Percentiles rank a stretch among this genome's conserved stretches.
Conservation (phyloP, 2,888 invertebrate species). For the Tinea pellionella region DNA sequence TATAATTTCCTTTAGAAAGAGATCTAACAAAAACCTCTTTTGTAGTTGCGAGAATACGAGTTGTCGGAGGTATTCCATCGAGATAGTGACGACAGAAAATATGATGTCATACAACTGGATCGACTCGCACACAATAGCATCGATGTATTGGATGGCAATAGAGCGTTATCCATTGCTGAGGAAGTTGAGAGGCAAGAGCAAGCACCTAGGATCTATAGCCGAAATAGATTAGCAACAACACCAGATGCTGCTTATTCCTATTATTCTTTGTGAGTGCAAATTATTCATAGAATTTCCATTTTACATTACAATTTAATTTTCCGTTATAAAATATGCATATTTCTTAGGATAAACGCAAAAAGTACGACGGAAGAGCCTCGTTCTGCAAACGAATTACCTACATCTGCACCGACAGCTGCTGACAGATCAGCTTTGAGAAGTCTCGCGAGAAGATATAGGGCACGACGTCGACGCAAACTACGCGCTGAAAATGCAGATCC, state of each 20-base stretch:
- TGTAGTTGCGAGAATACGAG: slow-evolving; percentile 86
- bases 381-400: slow-evolving; percentile 70
- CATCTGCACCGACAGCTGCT: slow-evolving; percentile 74
- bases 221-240: slow-evolving; percentile 54
- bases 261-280: slow-evolving; percentile 51
- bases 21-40: not conserved
- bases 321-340: no score
- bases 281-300: not conserved
- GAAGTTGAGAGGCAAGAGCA: slow-evolving; percentile 81
- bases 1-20: not conserved
- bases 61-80: slow-evolving; percentile 88
- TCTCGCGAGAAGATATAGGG: slow-evolving; percentile 75
- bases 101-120: slow-evolving; percentile 77
- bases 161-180: slow-evolving; percentile 80
- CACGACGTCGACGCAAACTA: slow-evolving; percentile 53
- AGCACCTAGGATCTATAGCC: slow-evolving; percentile 66
- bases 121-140: slow-evolving; percentile 69
- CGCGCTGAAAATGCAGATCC: slow-evolving; percentile 52
- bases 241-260: slow-evolving; percentile 56
- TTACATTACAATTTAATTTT: not conserved
- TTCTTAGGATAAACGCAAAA: not conserved
- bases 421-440: slow-evolving; percentile 73
- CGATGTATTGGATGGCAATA: slow-evolving; percentile 75
- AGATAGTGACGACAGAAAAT: slow-evolving; percentile 80
- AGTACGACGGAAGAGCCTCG: slow-evolving; percentile 58